phyloP scores from a whole-genome alignment of 2,797 vertebrate genomes.

The Coregonus sp. region DNA sequence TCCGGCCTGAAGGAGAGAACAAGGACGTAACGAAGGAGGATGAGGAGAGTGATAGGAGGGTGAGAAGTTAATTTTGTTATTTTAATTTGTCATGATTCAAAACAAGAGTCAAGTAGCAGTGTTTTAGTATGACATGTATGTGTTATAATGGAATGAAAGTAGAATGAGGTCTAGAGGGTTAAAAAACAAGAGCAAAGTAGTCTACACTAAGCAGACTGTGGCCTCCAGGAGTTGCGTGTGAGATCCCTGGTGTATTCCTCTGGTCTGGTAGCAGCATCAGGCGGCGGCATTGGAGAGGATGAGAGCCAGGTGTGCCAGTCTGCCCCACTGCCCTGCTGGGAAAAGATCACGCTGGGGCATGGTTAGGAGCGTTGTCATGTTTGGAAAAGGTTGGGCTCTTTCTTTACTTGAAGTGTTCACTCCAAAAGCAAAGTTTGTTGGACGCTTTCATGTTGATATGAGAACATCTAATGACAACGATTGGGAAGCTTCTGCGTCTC shows the following conservation, averaged over 20 bases:
- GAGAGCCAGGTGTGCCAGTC: slow-evolving; percentile 57
- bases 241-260: background rate
- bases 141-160: background rate
- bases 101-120: background rate
- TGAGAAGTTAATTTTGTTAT: background rate
- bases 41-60: slow-evolving; percentile 5
- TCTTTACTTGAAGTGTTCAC: background rate
- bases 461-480: no score
- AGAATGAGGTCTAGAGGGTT: no score
- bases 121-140: background rate
- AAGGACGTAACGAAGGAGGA: background rate
- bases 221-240: background rate
- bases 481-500: background rate
- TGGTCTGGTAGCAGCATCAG: slow-evolving; percentile 21
- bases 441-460: background rate
- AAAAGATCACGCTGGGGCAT: slow-evolving; percentile 70
- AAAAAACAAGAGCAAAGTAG: background rate
- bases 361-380: slow-evolving; percentile 66
- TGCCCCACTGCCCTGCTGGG: slow-evolving; percentile 43
- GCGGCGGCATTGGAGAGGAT: slow-evolving; percentile 55
- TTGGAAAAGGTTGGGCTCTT: slow-evolving; percentile 66
- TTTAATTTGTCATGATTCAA: no score
- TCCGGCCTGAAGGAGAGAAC: slow-evolving; percentile 18
- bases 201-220: background rate
- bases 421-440: background rate